Evolutionary conservation across 2,113 vertebrate genomes (phyloP), one percentile per base, ranked within the genome.

Genomic region (Hucho hucho): DNA sequence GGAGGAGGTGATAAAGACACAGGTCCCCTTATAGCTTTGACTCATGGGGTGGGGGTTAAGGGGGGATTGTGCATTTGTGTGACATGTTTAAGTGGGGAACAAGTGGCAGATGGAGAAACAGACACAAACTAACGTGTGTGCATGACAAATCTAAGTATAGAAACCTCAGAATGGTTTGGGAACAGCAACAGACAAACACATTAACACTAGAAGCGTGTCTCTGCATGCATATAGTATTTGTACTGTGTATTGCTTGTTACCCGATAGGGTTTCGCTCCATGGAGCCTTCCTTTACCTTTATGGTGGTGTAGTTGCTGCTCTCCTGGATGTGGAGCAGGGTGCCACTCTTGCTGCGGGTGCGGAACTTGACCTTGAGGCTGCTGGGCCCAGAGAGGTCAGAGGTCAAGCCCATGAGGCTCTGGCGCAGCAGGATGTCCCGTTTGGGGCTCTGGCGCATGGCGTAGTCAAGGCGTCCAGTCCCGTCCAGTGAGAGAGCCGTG

Each of bases 231-330:
- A 53, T 16, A 18, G 49, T 53, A 53, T 53, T 53, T 53, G 12
- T 18, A 18, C 16, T 53, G 14, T 18, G 49, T 13, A 16, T 53
- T 14, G 49, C 49, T 5, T 14, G 49, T 13, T 53, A 13, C 32
- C 32, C 32, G 4, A 18, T 0, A 53, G 49, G 49, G 14, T 53
- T 53, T 53, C 37, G 2, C 37, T 12, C 49, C 4, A 4, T 18
- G 37, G n/a, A 9, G 59, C 0, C 16, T 7, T 12, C n/a, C n/a
- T 75, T 89, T 85, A 96, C 98, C 96, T 96, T 97, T 69, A 99
- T 86, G 0, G 95, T 98, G 18, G 97, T 99, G 87, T 98, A 98
- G 94, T 99, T 98, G 92, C 95, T 98, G 93, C 85, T 96, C 85
- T 98, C 98, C 82, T 97, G 97, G 65, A 98, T 32, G 0, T 98